phyloP scores from a whole-genome alignment of 2,888 invertebrate species.

The Nomada fucata region DNA sequence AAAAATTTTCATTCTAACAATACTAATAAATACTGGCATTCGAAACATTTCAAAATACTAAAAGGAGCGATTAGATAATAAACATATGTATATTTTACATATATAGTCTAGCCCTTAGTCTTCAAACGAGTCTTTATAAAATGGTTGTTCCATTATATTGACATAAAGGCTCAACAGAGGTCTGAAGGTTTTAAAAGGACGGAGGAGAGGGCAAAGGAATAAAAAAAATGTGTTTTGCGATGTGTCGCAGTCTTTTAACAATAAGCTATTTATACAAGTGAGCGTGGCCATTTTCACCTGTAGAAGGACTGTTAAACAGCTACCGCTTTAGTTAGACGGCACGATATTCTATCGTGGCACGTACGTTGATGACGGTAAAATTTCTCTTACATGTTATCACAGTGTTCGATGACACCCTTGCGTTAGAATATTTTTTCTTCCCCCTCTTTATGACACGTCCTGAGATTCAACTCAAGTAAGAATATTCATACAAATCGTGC shows the following conservation, averaged over 20 bases:
- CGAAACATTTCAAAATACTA: slow-evolving; percentile 36
- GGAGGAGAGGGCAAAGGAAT: slow-evolving; percentile 62
- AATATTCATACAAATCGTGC: slow-evolving; percentile 17
- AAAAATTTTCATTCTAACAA: slow-evolving; percentile 25
- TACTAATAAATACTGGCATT: slow-evolving; percentile 59
- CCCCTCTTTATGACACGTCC: slow-evolving; percentile 26
- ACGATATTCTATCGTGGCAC: background rate
- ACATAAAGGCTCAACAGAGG: slow-evolving; percentile 48
- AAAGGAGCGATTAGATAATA: slow-evolving; percentile 5
- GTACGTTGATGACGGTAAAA: slow-evolving; percentile 20
- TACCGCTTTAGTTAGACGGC: slow-evolving; percentile 14
- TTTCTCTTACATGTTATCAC: slow-evolving; percentile 26
- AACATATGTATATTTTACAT: slow-evolving; percentile 22
- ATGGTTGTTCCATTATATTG: slow-evolving; percentile 42
- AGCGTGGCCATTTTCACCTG: slow-evolving; percentile 29
- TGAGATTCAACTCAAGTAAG: slow-evolving; percentile 14
- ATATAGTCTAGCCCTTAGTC: slow-evolving; percentile 29
- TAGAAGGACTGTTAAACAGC: slow-evolving; percentile 37
- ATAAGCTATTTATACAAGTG: slow-evolving; percentile 55
- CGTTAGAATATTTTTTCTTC: slow-evolving; percentile 17
- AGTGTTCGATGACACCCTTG: slow-evolving; percentile 33
- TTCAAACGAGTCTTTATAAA: slow-evolving; percentile 42
- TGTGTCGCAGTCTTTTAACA: slow-evolving; percentile 62
- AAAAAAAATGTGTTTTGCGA: slow-evolving; percentile 60
- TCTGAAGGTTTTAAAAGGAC: slow-evolving; percentile 56